phyloP scores from a whole-genome alignment of 1,140 invertebrate species.

The Dreissena rostriformis region DNA sequence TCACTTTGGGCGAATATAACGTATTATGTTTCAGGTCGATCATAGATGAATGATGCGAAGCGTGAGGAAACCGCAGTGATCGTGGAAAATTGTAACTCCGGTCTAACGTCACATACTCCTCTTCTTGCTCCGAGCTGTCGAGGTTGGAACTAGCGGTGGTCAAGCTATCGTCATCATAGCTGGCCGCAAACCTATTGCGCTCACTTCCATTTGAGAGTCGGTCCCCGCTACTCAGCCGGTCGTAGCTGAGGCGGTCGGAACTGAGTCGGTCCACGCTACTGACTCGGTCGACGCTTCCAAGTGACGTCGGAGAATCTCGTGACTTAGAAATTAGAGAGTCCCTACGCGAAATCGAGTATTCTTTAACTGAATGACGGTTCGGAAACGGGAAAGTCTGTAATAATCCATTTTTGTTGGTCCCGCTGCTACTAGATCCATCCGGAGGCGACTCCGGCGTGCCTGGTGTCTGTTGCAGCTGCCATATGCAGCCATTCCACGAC shows the following conservation, averaged over 20 bases:
- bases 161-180: conserved; percentile 55
- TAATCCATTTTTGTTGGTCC: conserved; percentile 26
- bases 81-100: conserved; percentile 57
- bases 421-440: not conserved
- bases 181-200: conserved; percentile 29
- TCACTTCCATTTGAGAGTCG: conserved; percentile 51
- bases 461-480: conserved; percentile 42
- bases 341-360: conserved; percentile 9
- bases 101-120: conserved; percentile 67
- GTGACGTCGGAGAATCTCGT: conserved; percentile 50
- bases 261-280: conserved; percentile 48
- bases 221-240: conserved; percentile 36
- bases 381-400: conserved; percentile 38
- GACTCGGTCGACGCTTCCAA: conserved; percentile 33
- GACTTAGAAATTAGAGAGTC: conserved; percentile 36
- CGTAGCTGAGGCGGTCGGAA: conserved; percentile 30
- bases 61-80: conserved; percentile 14
- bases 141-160: conserved; percentile 56
- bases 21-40: conserved; percentile 56
- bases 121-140: conserved; percentile 61
- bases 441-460: not conserved
- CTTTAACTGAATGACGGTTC: conserved; percentile 3
- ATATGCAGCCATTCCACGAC: conserved; percentile 55
- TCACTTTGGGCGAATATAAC: conserved; percentile 51
- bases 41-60: conserved; percentile 52